A percentile compares a stretch with the other conserved stretches of the same genome.
phyloP scores from a whole-genome alignment of 2,888 invertebrate genomes.

The Zhuqinia jingwanae region DNA sequence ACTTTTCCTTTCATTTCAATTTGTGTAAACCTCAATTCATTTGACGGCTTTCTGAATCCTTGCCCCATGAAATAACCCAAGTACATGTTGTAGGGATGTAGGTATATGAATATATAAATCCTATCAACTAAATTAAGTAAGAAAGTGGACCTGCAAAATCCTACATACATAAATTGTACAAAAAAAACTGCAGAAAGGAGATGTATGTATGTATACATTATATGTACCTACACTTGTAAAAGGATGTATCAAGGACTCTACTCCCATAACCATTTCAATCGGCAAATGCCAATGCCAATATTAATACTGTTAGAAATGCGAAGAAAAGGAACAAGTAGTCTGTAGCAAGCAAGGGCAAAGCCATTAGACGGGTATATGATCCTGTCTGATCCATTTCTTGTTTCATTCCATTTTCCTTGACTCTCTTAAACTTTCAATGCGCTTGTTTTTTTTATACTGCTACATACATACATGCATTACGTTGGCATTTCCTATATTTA shows the following conservation, averaged over 20 bases:
- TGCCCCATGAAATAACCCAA: too few species aligned
- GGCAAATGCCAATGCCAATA: constrained; percentile 23
- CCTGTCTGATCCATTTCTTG: constrained; percentile 59
- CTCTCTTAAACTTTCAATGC: constrained; percentile 4
- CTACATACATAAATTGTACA: not conserved
- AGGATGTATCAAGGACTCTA: too few species aligned
- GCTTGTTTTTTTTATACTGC: not conserved
- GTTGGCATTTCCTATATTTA: not conserved
- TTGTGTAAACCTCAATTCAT: too few species aligned
- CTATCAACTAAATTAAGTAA: not conserved
- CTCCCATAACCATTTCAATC: too few species aligned
- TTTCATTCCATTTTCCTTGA: constrained; percentile 51
- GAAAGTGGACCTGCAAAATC: not conserved
- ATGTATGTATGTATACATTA: too few species aligned
- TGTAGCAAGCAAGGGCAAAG: constrained; percentile 54
- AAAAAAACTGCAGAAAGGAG: too few species aligned
- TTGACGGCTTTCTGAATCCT: too few species aligned
- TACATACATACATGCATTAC: too few species aligned
- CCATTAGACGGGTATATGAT: constrained; percentile 56
- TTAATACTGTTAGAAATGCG: constrained; percentile 9
- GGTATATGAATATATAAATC: not conserved
- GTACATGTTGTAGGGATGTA: too few species aligned
- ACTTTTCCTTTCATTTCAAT: too few species aligned
- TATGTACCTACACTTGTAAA: too few species aligned
- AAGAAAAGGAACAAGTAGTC: constrained; percentile 17